A percentile compares a stretch with the other conserved stretches of the same genome.
These are phyloP conservation scores for Aphrocallistes beatrix DNA, from an alignment of 37 sponge, comb jelly and placozoan genomes.

Conservation along the genomic window DNA sequence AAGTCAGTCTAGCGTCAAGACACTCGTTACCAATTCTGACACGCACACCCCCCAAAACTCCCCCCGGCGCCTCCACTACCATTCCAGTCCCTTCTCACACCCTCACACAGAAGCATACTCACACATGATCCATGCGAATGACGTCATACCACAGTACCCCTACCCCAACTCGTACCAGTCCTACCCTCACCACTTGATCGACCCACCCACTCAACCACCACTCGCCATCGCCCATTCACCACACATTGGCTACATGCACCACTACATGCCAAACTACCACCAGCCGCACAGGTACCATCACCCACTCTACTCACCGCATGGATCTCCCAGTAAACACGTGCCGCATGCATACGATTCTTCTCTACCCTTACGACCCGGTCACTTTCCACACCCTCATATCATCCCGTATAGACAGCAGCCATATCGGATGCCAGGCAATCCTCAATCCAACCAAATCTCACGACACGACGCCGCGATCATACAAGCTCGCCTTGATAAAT, in stretches of 20 bases:
- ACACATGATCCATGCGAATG: not conserved
- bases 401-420: not conserved
- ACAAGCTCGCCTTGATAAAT: not conserved
- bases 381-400: not conserved
- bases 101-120: not conserved
- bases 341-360: not conserved
- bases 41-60: not conserved
- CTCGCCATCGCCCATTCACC: not conserved
- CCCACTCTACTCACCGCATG: not conserved
- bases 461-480: not conserved
- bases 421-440: not conserved
- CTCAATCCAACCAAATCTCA: not conserved
- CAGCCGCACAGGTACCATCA: not conserved
- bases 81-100: not conserved
- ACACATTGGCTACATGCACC: not conserved
- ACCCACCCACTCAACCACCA: not conserved
- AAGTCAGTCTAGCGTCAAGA: not conserved
- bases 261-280: not conserved
- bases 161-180: not conserved
- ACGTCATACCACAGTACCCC: not conserved
- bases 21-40: not conserved
- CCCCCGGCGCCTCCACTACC: not conserved
- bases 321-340: not conserved
- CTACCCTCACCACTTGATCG: not conserved
- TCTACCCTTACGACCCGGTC: not conserved